These are phyloP conservation scores for Pangasius krempfi DNA, from an alignment of 2,797 vertebrate genomes.

Conservation along the genomic window DNA sequence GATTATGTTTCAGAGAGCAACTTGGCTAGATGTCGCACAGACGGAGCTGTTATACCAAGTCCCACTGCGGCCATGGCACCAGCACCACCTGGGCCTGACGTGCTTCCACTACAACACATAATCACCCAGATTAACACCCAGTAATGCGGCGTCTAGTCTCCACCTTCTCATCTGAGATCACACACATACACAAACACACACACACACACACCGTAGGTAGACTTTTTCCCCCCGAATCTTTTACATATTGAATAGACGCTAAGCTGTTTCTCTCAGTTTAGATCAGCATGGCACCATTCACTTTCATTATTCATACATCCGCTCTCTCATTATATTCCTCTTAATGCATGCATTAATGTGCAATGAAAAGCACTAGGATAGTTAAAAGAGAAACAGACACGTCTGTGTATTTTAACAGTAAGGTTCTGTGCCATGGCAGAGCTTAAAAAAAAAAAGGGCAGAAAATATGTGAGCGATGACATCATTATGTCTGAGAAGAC, in stretches of 20 bases:
- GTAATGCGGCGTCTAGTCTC: not conserved
- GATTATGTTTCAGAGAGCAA: conserved; percentile 39
- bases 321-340: not conserved
- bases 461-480: not conserved
- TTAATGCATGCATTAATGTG: not conserved
- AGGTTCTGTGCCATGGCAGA: not conserved
- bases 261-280: not conserved
- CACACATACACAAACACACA: conserved; percentile 21
- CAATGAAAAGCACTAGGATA: not conserved
- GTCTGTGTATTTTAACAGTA: no score
- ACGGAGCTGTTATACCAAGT: not conserved
- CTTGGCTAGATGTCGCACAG: conserved; percentile 17
- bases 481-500: not conserved
- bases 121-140: conserved; percentile 24
- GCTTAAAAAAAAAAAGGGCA: not conserved
- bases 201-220: not conserved
- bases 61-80: conserved; percentile 1
- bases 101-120: conserved; percentile 37
- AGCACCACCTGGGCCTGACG: conserved; percentile 17
- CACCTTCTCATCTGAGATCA: not conserved
- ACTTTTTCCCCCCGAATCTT: not conserved
- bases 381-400: not conserved
- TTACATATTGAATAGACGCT: not conserved
- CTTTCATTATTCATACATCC: not conserved
- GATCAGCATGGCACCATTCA: not conserved